Evolutionary conservation across 1,140 invertebrate species (phyloP).

Genomic region (Gonioctena quinquepunctata): DNA sequence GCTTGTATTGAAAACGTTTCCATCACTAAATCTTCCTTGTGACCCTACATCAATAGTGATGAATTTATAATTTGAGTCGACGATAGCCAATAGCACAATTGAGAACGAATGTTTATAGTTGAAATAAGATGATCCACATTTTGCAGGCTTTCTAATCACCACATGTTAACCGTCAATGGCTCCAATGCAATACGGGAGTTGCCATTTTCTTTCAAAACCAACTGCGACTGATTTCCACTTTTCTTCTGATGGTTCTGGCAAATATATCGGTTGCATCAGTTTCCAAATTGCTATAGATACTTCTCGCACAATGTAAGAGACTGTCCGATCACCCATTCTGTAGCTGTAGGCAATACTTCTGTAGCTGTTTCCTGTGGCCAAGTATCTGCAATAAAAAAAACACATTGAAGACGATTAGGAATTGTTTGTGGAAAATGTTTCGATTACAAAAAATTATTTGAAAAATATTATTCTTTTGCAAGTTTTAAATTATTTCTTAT

Average conservation of each 20-base stretch:
- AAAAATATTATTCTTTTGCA: too few relatives aligned
- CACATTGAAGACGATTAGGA: too few relatives aligned
- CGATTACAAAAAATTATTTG: too few relatives aligned
- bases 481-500: too few relatives aligned
- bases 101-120: slow-evolving; percentile 56
- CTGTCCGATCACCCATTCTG: slow-evolving; percentile 35
- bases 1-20: slow-evolving; percentile 14
- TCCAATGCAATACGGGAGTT: slow-evolving; percentile 53
- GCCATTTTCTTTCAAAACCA: slow-evolving; percentile 41
- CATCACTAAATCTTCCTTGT: slow-evolving; percentile 17
- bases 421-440: too few relatives aligned
- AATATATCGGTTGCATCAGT: slow-evolving; percentile 33
- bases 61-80: slow-evolving; percentile 49
- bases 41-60: slow-evolving; percentile 38
- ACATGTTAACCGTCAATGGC: slow-evolving; percentile 57
- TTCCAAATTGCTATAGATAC: slow-evolving; percentile 39
- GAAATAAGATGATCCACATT: slow-evolving; percentile 46
- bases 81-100: slow-evolving; percentile 54
- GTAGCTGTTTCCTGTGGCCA: slow-evolving; percentile 27
- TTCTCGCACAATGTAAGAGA: slow-evolving; percentile 35
- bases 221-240: slow-evolving; percentile 37
- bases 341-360: slow-evolving; percentile 33
- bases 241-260: slow-evolving; percentile 28
- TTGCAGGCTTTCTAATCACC: slow-evolving; percentile 44
- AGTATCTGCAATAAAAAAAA: slow-evolving; percentile 17